Evolutionary conservation across 2,888 invertebrate genomes (phyloP).

Genomic region (Sialis lutaria): DNA sequence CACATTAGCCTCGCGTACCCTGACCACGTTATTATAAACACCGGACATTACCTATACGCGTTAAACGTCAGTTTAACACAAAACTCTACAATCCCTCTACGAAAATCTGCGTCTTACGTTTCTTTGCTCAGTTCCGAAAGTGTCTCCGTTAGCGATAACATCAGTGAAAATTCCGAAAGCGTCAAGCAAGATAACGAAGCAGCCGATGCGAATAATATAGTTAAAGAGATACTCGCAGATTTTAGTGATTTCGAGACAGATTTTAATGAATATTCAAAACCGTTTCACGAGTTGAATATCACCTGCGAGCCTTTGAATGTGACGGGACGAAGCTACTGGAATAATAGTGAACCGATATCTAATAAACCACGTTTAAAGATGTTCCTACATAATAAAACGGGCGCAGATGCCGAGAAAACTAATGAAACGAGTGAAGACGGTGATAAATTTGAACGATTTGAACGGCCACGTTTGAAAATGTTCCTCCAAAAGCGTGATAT

Average conservation of each 20-base stretch:
- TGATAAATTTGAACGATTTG: too few relatives aligned
- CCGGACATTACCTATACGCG: constrained; percentile 26
- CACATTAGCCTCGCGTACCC: constrained; percentile 23
- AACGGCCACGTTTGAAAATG: neutral
- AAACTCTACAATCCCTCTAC: neutral
- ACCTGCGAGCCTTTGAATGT: constrained; percentile 27
- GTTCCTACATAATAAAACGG: constrained; percentile 19
- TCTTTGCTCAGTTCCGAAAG: neutral
- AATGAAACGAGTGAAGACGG: too few relatives aligned
- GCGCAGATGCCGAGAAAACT: neutral
- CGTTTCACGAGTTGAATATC: constrained; percentile 27
- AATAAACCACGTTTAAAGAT: constrained; percentile 20
- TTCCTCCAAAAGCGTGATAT: neutral
- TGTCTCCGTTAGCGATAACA: constrained; percentile 13
- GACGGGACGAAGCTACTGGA: constrained; percentile 26
- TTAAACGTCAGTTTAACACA: constrained; percentile 21
- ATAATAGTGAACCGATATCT: constrained; percentile 15
- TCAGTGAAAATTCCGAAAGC: constrained; percentile 25
- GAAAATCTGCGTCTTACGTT: neutral
- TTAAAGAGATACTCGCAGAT: constrained; percentile 26
- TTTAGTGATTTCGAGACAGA: constrained; percentile 27
- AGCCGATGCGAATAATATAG: constrained; percentile 16
- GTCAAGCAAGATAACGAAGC: constrained; percentile 17
- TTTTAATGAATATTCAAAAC: constrained; percentile 24
- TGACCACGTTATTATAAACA: constrained; percentile 25